These are phyloP conservation scores for Phortica okadai DNA, from an alignment of 2,888 invertebrate genomes.

Conservation along the genomic window DNA sequence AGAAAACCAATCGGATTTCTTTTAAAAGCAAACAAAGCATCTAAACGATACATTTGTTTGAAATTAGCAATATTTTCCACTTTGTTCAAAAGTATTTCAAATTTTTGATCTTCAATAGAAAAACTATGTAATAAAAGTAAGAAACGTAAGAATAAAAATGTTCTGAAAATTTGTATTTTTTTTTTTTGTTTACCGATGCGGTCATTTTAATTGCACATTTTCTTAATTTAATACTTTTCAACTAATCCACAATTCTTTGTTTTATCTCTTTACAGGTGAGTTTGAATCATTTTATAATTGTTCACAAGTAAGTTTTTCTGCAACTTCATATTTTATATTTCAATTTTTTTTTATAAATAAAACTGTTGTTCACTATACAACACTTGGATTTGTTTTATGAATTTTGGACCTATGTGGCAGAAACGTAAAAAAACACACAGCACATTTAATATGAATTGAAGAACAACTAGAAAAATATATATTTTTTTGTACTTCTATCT, in stretches of 20 bases:
- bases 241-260: background rate
- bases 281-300: slow-evolving; percentile 18
- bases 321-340: background rate
- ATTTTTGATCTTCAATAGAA: too few relatives aligned
- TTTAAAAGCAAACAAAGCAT: too few relatives aligned
- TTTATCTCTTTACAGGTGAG: background rate
- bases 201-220: too few relatives aligned
- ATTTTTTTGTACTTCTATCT: slow-evolving; percentile 14
- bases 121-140: too few relatives aligned
- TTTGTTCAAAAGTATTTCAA: too few relatives aligned
- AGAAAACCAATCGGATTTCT: too few relatives aligned
- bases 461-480: slow-evolving; percentile 17
- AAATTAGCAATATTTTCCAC: too few relatives aligned
- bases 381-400: background rate
- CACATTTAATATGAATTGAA: slow-evolving; percentile 13
- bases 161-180: background rate
- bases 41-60: too few relatives aligned
- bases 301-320: slow-evolving; percentile 25
- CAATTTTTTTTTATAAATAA: background rate
- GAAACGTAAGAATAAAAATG: too few relatives aligned
- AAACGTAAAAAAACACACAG: background rate
- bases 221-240: background rate
- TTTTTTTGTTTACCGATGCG: too few relatives aligned
- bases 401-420: background rate
- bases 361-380: slow-evolving; percentile 16